These are phyloP conservation scores for Hemibagrus guttatus DNA, from an alignment of 2,797 vertebrate genomes.

Conservation along the genomic window DNA sequence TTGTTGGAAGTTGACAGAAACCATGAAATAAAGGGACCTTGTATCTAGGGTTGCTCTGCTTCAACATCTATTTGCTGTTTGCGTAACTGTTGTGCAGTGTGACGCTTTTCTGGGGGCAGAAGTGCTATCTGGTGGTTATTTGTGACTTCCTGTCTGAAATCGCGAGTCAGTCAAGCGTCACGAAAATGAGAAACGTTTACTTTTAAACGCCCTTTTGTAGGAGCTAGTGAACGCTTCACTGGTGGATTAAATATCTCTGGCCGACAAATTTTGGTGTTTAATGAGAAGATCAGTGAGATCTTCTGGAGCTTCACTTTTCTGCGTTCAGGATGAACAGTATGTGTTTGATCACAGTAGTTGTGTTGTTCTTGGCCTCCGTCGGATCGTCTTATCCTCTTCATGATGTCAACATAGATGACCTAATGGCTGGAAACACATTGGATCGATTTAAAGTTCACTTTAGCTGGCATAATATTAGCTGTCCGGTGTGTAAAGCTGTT, in stretches of 20 bases:
- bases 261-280: neutral
- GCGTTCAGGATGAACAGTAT: neutral
- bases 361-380: conserved; percentile 14
- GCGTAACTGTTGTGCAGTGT: neutral
- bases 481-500: conserved; percentile 68
- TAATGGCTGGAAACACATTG: conserved; percentile 52
- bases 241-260: too few species aligned
- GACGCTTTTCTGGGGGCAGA: too few species aligned
- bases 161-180: neutral
- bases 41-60: neutral
- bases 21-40: accelerated
- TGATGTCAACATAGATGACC: neutral
- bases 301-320: neutral
- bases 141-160: neutral
- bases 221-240: neutral
- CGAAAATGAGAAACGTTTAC: neutral
- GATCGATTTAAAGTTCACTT: conserved; percentile 52
- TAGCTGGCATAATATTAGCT: conserved; percentile 74
- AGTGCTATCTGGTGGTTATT: neutral
- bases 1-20: neutral
- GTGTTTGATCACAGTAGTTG: conserved; percentile 23
- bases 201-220: neutral
- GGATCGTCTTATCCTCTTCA: conserved; percentile 57
- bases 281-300: neutral
- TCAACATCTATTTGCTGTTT: too few species aligned